These are phyloP conservation scores for Salmo trutta DNA, from an alignment of 2,797 vertebrate genomes.

Conservation along the genomic window DNA sequence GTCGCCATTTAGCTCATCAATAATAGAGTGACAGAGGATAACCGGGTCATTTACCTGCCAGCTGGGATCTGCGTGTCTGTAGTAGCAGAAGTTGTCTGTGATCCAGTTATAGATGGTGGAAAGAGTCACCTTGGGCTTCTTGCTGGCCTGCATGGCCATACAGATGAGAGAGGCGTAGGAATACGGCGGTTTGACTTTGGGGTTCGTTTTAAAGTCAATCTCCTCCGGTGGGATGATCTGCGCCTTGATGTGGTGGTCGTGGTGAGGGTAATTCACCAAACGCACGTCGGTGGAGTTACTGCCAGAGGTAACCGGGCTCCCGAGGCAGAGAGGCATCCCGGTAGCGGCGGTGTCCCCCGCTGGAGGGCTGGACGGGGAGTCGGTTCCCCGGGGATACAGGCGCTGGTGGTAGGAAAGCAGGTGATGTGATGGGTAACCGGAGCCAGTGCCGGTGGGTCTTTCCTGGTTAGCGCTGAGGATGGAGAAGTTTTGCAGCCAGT, in stretches of 20 bases:
- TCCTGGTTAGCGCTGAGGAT: constrained; percentile 81
- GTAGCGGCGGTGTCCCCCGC: constrained; percentile 82
- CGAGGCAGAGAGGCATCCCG: constrained; percentile 75
- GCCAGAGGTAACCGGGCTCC: constrained; percentile 75
- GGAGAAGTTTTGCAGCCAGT: constrained; percentile 89
- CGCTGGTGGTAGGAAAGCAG: constrained; percentile 67
- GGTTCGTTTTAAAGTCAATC: constrained; percentile 82
- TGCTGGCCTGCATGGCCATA: constrained; percentile 88
- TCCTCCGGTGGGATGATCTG: constrained; percentile 69
- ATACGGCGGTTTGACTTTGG: constrained; percentile 82
- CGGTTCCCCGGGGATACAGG: constrained; percentile 65
- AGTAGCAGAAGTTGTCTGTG: constrained; percentile 87
- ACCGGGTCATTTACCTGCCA: constrained; percentile 81
- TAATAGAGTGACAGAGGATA: constrained; percentile 54
- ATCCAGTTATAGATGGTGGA: constrained; percentile 89
- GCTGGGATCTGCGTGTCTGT: constrained; percentile 86
- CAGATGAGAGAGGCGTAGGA: constrained; percentile 87
- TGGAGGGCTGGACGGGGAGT: constrained; percentile 81
- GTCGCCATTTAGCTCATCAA: constrained; percentile 67
- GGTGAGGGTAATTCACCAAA: constrained; percentile 44
- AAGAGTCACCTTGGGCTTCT: constrained; percentile 83
- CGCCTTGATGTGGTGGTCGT: constrained; percentile 49
- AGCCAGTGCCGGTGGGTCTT: constrained; percentile 54
- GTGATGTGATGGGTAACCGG: constrained; percentile 68
- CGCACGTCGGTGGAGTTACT: constrained; percentile 59